Percentiles rank a stretch among this genome's conserved stretches.
Conservation (phyloP, 30 jellyfish, hydroid and myxozoan species). For the Cassiopea xamachana region DNA sequence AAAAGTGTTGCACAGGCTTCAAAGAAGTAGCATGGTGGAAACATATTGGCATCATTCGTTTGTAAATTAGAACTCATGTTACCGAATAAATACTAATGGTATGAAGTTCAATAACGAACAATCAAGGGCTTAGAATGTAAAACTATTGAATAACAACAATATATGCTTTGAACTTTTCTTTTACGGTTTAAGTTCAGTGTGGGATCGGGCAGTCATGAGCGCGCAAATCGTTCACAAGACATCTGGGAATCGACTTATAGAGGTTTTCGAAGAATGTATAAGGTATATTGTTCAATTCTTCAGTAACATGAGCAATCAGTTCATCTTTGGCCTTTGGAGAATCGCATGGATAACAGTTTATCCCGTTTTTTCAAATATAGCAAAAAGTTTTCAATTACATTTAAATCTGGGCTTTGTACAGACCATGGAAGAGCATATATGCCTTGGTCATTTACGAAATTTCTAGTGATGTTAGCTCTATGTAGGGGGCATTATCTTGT, state of each 20-base stretch:
- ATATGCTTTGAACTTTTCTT: neutral
- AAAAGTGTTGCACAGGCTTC: neutral
- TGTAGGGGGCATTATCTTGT: neutral
- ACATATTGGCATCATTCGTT: neutral
- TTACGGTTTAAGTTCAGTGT: neutral
- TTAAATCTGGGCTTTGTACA: slow-evolving; percentile 29
- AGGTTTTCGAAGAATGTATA: neutral
- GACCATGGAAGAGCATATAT: slow-evolving; percentile 29
- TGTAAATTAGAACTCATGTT: neutral
- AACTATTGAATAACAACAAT: neutral
- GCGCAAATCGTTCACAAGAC: neutral
- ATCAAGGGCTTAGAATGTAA: neutral
- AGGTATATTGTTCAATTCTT: neutral
- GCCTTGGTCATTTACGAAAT: neutral
- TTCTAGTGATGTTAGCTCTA: neutral
- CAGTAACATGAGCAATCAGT: neutral
- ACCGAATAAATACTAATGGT: neutral
- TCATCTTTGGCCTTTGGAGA: slow-evolving; percentile 19
- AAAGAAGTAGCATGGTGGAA: neutral
- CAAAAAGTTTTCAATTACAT: slow-evolving; percentile 32
- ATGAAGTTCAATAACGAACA: neutral
- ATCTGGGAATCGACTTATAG: slow-evolving; percentile 11
- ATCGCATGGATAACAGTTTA: neutral
- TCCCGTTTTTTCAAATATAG: slow-evolving; percentile 1
- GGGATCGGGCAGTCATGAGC: slow-evolving; percentile 13